Conservation (phyloP, 2,888 invertebrate species). For the Steinernema hermaphroditum region DNA sequence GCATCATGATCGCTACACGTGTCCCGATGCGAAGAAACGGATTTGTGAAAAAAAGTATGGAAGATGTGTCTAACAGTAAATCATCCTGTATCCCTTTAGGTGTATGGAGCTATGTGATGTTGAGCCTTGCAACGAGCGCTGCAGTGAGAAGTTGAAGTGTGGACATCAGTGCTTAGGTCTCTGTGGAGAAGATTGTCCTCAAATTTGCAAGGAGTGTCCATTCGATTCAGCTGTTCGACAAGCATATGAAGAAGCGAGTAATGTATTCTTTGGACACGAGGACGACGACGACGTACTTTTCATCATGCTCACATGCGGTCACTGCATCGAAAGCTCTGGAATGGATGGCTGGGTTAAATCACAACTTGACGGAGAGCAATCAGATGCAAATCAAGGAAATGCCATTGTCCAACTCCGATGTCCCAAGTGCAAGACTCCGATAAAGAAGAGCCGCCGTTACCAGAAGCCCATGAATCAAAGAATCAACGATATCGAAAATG, state of each 20-base stretch:
- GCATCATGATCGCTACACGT: no score
- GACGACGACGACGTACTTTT: conserved; percentile 71
- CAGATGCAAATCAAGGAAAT: no score
- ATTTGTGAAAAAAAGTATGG: conserved; percentile 39
- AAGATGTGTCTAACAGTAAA: conserved; percentile 63
- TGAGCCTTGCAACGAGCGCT: conserved; percentile 67
- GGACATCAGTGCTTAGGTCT: conserved; percentile 75
- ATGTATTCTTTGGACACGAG: conserved; percentile 69
- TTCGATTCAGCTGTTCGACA: conserved; percentile 40
- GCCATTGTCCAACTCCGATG: conserved; percentile 35
- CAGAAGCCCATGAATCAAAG: conserved; percentile 70
- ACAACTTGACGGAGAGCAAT: conserved; percentile 8
- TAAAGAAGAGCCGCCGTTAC: conserved; percentile 72
- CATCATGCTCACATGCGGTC: conserved; percentile 44
- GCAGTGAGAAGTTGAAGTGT: conserved; percentile 69
- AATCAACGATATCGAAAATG: conserved; percentile 66
- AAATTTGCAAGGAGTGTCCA: conserved; percentile 72
- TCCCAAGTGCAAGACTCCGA: conserved; percentile 72
- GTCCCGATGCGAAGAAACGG: conserved; percentile 43
- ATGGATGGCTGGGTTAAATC: conserved; percentile 25
- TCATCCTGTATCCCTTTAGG: no score
- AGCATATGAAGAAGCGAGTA: conserved; percentile 55
- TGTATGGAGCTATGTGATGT: conserved; percentile 67
- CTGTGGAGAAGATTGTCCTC: conserved; percentile 76
- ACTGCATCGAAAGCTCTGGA: conserved; percentile 38